Conservation (phyloP, 1,140 invertebrate genomes). For the Neuroterus valhalla region DNA sequence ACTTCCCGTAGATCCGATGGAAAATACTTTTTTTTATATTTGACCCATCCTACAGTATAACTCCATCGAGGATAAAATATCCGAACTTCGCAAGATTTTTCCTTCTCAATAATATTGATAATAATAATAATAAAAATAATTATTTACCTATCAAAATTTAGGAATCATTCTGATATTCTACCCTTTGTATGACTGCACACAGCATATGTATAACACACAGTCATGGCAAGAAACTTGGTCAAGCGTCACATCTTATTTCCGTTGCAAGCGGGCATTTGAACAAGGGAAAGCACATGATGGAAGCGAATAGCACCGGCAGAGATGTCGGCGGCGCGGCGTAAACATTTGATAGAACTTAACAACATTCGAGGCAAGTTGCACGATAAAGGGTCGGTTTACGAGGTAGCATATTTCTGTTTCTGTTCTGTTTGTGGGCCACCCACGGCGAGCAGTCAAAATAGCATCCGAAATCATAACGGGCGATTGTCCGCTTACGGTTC, state of each 20-base stretch:
- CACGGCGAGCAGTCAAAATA: constrained; percentile 72
- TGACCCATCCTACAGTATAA: too few species aligned
- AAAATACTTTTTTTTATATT: too few species aligned
- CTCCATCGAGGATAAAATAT: too few species aligned
- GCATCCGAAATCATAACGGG: constrained; percentile 73
- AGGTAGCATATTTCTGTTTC: constrained; percentile 74
- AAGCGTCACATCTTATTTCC: not conserved
- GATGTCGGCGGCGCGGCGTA: constrained; percentile 39
- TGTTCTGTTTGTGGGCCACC: constrained; percentile 65
- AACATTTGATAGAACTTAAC: constrained; percentile 55
- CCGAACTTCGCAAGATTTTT: too few species aligned
- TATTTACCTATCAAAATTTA: too few species aligned
- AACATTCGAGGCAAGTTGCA: constrained; percentile 39
- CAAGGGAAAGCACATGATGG: constrained; percentile 29
- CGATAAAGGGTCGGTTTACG: constrained; percentile 71
- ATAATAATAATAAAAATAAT: too few species aligned
- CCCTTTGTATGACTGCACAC: too few species aligned
- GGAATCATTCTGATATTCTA: too few species aligned
- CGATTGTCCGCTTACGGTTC: constrained; percentile 69
- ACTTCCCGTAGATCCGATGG: too few species aligned
- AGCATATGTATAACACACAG: too few species aligned
- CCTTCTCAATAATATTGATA: too few species aligned
- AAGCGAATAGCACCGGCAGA: constrained; percentile 30
- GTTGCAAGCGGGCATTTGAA: constrained; percentile 35
- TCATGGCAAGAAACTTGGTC: not conserved